Percentiles rank a stretch among this genome's conserved stretches.
Conservation (phyloP, 2,888 invertebrate species). For the Drosophila anceps region DNA sequence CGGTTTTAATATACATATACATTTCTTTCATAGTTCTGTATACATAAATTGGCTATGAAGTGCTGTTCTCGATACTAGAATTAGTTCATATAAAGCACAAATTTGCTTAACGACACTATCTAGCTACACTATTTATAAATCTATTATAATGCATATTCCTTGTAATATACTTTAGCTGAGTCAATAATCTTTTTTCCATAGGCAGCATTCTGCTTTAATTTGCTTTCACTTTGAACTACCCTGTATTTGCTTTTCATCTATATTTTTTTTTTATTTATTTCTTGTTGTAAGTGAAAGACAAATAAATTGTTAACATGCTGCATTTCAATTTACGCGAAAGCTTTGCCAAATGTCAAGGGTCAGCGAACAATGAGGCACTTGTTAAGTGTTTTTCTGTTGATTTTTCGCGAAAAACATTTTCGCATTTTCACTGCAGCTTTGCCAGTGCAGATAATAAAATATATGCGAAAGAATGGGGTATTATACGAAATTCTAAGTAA, state of each 20-base stretch:
- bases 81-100: neutral
- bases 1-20: neutral
- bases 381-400: conserved; percentile 34
- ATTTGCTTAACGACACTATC: neutral
- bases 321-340: conserved; percentile 36
- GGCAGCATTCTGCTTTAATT: conserved; percentile 15
- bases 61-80: too few species aligned
- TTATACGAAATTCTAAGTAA: neutral
- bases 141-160: neutral
- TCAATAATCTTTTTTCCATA: too few species aligned
- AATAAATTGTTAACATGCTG: conserved; percentile 31
- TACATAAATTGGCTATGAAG: too few species aligned
- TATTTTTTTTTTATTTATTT: neutral
- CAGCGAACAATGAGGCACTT: conserved; percentile 23
- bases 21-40: too few species aligned
- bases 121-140: neutral
- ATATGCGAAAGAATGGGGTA: too few species aligned
- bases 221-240: conserved; percentile 17
- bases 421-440: too few species aligned
- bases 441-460: neutral
- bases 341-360: conserved; percentile 18
- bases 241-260: neutral
- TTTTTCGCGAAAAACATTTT: conserved; percentile 1
- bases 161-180: neutral
- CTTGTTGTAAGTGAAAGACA: neutral